Conservation (phyloP, 2,113 vertebrate genomes). For the Hyperoodon ampullatus region DNA sequence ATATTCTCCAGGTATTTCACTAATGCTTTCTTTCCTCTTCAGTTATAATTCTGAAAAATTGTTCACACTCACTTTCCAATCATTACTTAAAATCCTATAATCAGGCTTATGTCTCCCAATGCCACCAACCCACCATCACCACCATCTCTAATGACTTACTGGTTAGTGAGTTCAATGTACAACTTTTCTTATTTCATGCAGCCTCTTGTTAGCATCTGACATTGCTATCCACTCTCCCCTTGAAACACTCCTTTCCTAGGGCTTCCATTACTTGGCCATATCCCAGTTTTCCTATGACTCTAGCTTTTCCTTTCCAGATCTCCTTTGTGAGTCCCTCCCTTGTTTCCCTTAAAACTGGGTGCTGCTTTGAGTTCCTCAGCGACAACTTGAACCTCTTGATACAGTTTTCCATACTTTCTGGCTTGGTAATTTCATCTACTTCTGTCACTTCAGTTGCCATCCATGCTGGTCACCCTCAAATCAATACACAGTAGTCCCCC, state of each 20-base stretch:
- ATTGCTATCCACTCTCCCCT: no score
- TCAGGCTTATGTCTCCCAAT: not conserved
- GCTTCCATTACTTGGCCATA: not conserved
- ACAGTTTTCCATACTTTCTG: not conserved
- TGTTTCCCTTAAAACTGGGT: not conserved
- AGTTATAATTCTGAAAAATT: not conserved
- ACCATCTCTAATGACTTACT: not conserved
- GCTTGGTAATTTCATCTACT: not conserved
- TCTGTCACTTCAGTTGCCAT: not conserved
- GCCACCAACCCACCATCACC: not conserved
- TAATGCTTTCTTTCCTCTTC: not conserved
- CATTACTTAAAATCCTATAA: not conserved
- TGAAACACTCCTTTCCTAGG: not conserved
- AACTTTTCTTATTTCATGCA: not conserved
- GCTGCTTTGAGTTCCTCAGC: not conserved
- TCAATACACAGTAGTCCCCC: not conserved
- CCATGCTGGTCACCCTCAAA: not conserved
- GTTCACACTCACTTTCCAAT: not conserved
- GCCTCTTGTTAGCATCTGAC: not conserved
- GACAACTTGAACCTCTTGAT: not conserved
- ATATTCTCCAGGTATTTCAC: not conserved
- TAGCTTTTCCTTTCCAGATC: not conserved
- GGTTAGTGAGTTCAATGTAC: not conserved
- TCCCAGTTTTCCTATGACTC: not conserved
- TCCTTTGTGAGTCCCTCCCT: not conserved